Evolutionary conservation across 2,113 vertebrate species (phyloP), one percentile per base, ranked within the genome.

Genomic region (Sitta europaea): DNA sequence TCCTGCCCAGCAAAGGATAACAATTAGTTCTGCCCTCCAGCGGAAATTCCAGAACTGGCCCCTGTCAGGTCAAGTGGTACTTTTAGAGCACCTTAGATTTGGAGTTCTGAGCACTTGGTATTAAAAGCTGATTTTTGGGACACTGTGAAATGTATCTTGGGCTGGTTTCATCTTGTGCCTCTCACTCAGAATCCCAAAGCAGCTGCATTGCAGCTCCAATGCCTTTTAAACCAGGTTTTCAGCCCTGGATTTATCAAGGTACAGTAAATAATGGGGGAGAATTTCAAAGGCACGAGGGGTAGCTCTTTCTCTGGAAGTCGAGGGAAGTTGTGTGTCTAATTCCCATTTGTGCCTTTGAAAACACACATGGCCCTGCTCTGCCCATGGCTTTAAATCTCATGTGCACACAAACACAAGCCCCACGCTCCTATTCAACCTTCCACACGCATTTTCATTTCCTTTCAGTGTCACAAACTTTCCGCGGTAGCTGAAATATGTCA

Each of bases 401-500:
- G 45, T 29, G 82, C 68, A 14, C 76, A 55, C 71, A 57, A 79
- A 57, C 67, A 66, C 62, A 48, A 93, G 40, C 51, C n/a, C 40
- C 51, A 10, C 0, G 1, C 67, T 90, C 63, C 82, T 80, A 10
- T 74, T 92, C 90, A 74, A 48, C 88, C 88, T 93, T 88, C 55
- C 65, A 33, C 29, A 67, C 43, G 8, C 73, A 53, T 66, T 87
- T 88, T 94, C 33, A 93, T 94, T 95, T 92, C 45, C 42, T 97
- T 81, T 42, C 85, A 54, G 79, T 59, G 85, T 86, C 91, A 84
- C 78, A 96, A 75, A 94, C 90, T 96, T 94, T 79, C 68, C 9
- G 2, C 0, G 0, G 88, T 86, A 94, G 85, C 88, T 96, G 92
- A 91, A 95, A 88, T 33, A 66, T 75, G 76, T 78, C 71, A 83